Evolutionary conservation across 1,140 invertebrate species (phyloP), one percentile per base, ranked within the genome.

Genomic region (Drosophila rufa): DNA sequence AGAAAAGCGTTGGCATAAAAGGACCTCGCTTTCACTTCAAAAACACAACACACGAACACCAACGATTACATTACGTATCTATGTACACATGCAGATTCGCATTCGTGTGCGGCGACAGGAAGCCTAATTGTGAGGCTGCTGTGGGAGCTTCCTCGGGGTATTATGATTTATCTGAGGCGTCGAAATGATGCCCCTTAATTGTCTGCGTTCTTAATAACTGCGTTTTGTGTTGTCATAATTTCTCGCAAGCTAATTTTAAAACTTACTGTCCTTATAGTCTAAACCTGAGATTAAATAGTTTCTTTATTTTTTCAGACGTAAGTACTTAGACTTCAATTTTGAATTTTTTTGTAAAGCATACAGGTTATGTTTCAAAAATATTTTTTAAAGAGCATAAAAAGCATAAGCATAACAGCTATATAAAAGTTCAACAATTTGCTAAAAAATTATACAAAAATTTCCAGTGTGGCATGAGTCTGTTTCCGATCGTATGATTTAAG

Each of bases 21-120:
- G 71, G 67, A 82, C 76, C 74, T 76, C 80, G 59, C 60, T 67
- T 87, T 69, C 71, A 71, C 67, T 80, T 66, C 64, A 69, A 50
- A 60, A 59, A 64, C 55, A 73, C 55, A 65, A 50, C 55, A 61
- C 25, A 71, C 66, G 43, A 66, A 70, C 73, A 42, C 55, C 67
- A 46, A 59, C 69, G 30, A 50, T 58, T 79, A 71, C 57, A 55
- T 59, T 59, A 30, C 58, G 22, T 17, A 36, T n/a, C 11, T 46
- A 43, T 40, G 15, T 45, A 14, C 40, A 27, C 14, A 15, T 66
- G 56, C 38, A 25, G 55, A 40, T 19, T 36, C 46, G 45, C 25
- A 43, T 40, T 2, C 30, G 8, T 51, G 42, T 68, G 19, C 48
- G 48, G 62, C 19, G 22, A 38, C 48, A 43, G 74, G 61, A 67